These are phyloP conservation scores for Cricetomys ansorgei DNA, from an alignment of 2,113 vertebrate species.

Conservation along the genomic window DNA sequence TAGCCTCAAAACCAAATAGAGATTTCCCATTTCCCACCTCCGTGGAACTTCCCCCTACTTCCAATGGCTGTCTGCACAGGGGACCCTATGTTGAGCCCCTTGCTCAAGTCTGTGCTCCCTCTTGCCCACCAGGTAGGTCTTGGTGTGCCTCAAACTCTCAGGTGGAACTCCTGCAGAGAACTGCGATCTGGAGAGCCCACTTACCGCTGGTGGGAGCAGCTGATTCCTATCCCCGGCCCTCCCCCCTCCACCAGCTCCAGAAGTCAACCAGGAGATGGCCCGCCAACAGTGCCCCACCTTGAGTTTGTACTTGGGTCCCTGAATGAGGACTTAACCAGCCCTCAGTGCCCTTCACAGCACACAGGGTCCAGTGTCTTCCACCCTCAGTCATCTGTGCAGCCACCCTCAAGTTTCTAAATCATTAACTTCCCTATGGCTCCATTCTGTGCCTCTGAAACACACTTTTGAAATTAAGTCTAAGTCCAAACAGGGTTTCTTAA, in stretches of 20 bases:
- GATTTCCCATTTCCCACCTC: not conserved
- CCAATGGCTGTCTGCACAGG: not conserved
- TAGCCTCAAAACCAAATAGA: not conserved
- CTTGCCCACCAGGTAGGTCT: not conserved
- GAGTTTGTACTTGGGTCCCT: not conserved
- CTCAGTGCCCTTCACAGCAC: not conserved
- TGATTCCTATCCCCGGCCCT: not conserved
- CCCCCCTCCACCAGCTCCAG: not conserved
- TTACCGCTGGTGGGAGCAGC: not conserved
- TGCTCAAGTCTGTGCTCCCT: not conserved
- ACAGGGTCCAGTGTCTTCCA: not conserved
- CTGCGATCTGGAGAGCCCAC: not conserved
- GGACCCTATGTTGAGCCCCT: not conserved
- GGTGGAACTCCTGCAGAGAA: not conserved
- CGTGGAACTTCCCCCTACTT: not conserved
- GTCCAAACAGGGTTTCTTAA: conserved; percentile 47
- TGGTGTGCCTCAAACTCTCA: not conserved
- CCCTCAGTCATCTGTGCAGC: not conserved
- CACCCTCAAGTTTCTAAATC: not conserved
- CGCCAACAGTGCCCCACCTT: not conserved
- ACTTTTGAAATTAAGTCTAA: not conserved
- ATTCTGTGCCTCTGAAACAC: not conserved
- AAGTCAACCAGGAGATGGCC: not conserved
- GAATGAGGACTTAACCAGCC: not conserved
- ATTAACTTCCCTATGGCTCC: conserved; percentile 20